Conservation (phyloP, 2,113 vertebrate species). For the Silurus glanis region DNA sequence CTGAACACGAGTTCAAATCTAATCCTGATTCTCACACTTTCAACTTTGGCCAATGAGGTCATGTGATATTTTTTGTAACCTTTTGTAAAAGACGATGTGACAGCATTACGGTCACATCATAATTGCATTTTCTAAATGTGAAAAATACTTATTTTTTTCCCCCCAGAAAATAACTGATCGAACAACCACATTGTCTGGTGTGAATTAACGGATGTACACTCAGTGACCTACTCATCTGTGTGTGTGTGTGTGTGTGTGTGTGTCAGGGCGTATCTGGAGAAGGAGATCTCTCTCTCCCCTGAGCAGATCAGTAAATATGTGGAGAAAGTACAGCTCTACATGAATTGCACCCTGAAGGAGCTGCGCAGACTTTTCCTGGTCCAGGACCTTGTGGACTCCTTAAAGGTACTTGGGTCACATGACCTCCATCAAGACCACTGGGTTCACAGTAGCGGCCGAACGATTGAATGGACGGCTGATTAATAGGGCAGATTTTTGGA, state of each 20-base stretch:
- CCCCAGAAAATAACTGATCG: not conserved
- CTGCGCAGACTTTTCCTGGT: conserved; percentile 96
- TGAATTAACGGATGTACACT: not conserved
- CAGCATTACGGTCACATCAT: not conserved
- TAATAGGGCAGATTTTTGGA: no score
- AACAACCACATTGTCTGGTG: not conserved
- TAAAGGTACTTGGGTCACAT: conserved; percentile 80
- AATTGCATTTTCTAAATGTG: no score
- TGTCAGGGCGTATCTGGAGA: conserved; percentile 89
- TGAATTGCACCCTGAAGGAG: conserved; percentile 92
- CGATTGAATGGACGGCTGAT: no score
- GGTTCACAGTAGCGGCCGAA: no score
- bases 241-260: not conserved
- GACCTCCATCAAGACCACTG: no score
- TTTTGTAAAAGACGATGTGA: not conserved
- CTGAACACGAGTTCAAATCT: not conserved
- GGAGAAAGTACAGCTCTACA: conserved; percentile 89
- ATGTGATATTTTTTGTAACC: not conserved
- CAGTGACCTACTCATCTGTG: not conserved
- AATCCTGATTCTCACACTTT: not conserved
- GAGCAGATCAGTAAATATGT: conserved; percentile 98
- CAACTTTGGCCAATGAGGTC: not conserved
- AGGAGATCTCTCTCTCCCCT: conserved; percentile 92
- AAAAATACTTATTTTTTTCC: no score
- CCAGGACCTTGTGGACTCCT: conserved; percentile 95